Evolutionary conservation across 2,888 invertebrate species (phyloP).

Genomic region (Gymnocheta viridis): DNA sequence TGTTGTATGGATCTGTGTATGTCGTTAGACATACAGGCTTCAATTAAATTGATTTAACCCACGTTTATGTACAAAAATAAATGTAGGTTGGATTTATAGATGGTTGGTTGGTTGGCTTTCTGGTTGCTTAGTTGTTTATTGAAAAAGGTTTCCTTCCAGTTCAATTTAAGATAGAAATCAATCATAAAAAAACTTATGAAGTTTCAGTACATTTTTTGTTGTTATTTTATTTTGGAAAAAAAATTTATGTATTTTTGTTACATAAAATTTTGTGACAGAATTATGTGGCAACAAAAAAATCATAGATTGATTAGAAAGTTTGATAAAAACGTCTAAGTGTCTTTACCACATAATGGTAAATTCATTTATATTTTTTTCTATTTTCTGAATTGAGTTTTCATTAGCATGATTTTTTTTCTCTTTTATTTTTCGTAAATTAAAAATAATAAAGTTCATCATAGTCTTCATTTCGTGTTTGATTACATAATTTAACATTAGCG

Average conservation of each 20-base stretch:
- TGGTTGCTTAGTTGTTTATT: background rate
- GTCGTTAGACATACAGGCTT: conserved; percentile 9
- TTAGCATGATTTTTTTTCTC: conserved; percentile 17
- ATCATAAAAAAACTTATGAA: conserved; percentile 16
- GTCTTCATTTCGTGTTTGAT: conserved; percentile 42
- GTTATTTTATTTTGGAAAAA: background rate
- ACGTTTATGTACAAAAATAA: conserved; percentile 38
- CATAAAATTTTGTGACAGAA: conserved; percentile 32
- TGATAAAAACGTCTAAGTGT: conserved; percentile 14
- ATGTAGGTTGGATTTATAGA: conserved; percentile 32
- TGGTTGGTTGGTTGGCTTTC: conserved; percentile 4
- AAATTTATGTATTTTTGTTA: background rate
- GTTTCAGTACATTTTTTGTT: background rate
- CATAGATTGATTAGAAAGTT: conserved; percentile 59
- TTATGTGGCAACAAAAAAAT: background rate
- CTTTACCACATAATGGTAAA: background rate
- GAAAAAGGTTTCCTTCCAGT: conserved; percentile 2
- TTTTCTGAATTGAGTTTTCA: conserved; percentile 6
- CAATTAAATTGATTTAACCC: conserved; percentile 44
- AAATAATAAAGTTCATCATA: conserved; percentile 56
- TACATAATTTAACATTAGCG: conserved; percentile 61
- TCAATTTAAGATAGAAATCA: conserved; percentile 39
- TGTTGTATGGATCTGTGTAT: background rate
- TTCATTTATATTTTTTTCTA: background rate
- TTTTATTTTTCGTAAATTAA: conserved; percentile 3